phyloP scores from a whole-genome alignment of 64 coral and sea anemone genomes.

The Orbicella faveolata region DNA sequence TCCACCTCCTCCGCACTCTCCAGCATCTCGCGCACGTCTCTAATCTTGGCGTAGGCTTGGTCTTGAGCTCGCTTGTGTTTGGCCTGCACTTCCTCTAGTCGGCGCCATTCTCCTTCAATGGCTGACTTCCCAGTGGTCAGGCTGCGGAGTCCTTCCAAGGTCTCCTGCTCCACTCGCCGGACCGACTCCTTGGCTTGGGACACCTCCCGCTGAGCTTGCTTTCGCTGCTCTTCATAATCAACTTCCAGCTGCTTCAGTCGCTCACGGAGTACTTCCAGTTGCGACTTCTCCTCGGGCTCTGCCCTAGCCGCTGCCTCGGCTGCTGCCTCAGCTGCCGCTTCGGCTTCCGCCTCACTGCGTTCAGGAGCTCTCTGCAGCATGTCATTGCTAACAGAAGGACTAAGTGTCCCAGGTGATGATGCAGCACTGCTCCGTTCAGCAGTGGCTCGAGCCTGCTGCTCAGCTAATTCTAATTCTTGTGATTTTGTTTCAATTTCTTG shows the following conservation, averaged over 20 bases:
- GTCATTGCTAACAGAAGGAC: constrained; percentile 41
- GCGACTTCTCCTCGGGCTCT: constrained; percentile 63
- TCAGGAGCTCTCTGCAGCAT: neutral
- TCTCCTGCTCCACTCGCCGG: constrained; percentile 84
- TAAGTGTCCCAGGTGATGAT: constrained; percentile 31
- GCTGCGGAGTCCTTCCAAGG: constrained; percentile 84
- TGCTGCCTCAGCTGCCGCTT: constrained; percentile 23
- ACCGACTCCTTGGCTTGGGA: constrained; percentile 80
- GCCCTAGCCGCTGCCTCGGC: constrained; percentile 28
- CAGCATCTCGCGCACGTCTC: constrained; percentile 79
- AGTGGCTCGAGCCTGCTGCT: constrained; percentile 59
- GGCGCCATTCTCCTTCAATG: constrained; percentile 82
- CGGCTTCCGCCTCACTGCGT: neutral
- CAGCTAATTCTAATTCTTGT: constrained; percentile 79
- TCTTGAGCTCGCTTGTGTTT: constrained; percentile 95
- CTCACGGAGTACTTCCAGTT: constrained; percentile 77
- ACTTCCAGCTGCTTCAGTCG: constrained; percentile 78
- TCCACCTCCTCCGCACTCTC: constrained; percentile 91
- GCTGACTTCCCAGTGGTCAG: constrained; percentile 89
- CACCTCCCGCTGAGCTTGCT: constrained; percentile 78
- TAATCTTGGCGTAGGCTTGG: constrained; percentile 73
- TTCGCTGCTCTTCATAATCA: constrained; percentile 88
- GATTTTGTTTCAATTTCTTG: constrained; percentile 89
- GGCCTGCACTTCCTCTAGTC: constrained; percentile 83
- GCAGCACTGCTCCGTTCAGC: constrained; percentile 38